phyloP scores from a whole-genome alignment of 2,113 vertebrate species.

The Ibidorhyncha struthersii region DNA sequence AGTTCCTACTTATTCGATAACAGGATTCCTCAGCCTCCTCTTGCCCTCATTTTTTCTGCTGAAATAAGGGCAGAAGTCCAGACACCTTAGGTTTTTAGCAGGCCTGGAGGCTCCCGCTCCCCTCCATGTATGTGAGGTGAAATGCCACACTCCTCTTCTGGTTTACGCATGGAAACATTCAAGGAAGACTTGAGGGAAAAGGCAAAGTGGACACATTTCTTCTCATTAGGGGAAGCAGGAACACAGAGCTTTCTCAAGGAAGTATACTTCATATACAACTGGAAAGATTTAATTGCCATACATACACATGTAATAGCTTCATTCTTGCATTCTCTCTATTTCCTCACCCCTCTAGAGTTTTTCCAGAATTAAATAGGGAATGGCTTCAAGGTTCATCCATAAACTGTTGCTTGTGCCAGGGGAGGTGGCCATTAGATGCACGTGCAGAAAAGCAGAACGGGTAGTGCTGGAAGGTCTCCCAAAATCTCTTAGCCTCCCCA shows the following conservation, averaged over 20 bases:
- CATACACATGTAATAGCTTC: background rate
- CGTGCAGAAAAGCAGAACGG: background rate
- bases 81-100: background rate
- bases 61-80: background rate
- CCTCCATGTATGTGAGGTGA: background rate
- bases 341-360: background rate
- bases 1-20: background rate
- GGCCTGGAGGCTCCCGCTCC: background rate
- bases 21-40: background rate
- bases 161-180: background rate
- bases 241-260: background rate
- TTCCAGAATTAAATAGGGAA: background rate
- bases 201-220: background rate
- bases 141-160: background rate
- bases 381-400: background rate
- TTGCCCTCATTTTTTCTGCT: background rate
- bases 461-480: background rate
- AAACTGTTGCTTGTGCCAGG: background rate
- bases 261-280: background rate
- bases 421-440: background rate
- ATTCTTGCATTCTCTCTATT: background rate
- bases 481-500: background rate
- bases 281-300: background rate
- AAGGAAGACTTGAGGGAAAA: background rate
- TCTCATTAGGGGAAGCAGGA: background rate